phyloP scores from a whole-genome alignment of 2,797 vertebrate species.

The Mycteria americana region DNA sequence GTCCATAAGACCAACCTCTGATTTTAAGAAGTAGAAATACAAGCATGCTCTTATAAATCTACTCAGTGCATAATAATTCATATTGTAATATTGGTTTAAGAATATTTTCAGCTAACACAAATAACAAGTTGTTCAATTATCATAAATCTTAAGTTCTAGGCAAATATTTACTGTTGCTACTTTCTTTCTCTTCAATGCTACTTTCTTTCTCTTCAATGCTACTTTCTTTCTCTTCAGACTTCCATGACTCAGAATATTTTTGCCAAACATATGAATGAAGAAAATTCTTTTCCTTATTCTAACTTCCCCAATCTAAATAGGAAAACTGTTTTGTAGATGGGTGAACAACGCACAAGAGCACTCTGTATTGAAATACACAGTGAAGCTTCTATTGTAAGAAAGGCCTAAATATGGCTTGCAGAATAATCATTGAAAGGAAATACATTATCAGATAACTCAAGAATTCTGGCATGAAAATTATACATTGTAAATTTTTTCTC shows the following conservation, averaged over 20 bases:
- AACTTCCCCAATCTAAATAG: neutral
- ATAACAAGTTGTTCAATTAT: neutral
- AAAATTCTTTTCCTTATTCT: neutral
- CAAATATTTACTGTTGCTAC: neutral
- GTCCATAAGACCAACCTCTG: neutral
- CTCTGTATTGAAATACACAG: slow-evolving; percentile 15
- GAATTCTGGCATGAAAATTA: slow-evolving; percentile 57
- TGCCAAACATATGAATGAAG: neutral
- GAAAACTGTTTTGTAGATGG: neutral
- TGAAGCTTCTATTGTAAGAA: slow-evolving; percentile 33
- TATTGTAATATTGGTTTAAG: neutral
- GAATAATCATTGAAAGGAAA: slow-evolving; percentile 61
- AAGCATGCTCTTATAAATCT: neutral
- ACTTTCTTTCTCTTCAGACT: neutral
- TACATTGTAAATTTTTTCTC: slow-evolving; percentile 48
- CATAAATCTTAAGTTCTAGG: neutral
- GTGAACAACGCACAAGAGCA: slow-evolving; percentile 8
- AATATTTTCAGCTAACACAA: neutral
- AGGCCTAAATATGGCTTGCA: slow-evolving; percentile 14
- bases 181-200: neutral
- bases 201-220: neutral
- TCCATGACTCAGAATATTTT: neutral
- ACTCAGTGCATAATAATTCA: neutral
- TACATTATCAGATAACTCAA: slow-evolving; percentile 64
- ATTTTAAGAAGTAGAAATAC: neutral